Percentiles rank a stretch among this genome's conserved stretches.
Evolutionary conservation across 2,113 vertebrate genomes (phyloP).

Genomic region (Dromiciops gliroides): DNA sequence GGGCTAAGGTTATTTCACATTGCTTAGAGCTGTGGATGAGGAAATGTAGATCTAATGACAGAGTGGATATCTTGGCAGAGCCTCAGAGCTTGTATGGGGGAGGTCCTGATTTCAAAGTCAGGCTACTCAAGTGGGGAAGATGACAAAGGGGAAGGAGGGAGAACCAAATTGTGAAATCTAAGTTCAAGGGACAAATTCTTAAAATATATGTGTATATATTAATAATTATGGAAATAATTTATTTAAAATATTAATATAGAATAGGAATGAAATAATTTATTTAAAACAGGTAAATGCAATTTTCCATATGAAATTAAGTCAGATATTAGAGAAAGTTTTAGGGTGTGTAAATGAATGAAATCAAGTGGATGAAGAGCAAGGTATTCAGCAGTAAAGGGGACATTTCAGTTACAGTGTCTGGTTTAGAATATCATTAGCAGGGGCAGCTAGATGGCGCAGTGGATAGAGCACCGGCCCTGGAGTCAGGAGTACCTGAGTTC

Average conservation of each 20-base stretch:
- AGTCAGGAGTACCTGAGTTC: too few species aligned
- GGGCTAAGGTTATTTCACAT: background rate
- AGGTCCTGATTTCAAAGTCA: slow-evolving; percentile 66
- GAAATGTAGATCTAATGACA: background rate
- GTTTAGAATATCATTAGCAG: background rate
- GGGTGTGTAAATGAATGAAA: background rate
- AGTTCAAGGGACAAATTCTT: slow-evolving; percentile 56
- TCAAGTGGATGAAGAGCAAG: background rate
- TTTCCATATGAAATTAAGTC: background rate
- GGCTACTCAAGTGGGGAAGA: slow-evolving; percentile 64
- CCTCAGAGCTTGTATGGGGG: slow-evolving; percentile 72
- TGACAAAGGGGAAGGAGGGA: slow-evolving; percentile 55
- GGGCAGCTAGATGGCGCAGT: too few species aligned
- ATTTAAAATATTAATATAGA: too few species aligned
- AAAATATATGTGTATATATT: too few species aligned
- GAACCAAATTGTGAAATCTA: slow-evolving; percentile 65
- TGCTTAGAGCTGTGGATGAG: background rate
- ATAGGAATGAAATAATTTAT: slow-evolving; percentile 52
- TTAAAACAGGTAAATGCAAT: background rate
- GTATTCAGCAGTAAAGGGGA: background rate
- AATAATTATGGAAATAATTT: slow-evolving; percentile 53
- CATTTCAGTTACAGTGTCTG: background rate
- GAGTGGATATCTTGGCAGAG: slow-evolving; percentile 51
- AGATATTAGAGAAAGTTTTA: background rate
- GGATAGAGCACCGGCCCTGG: too few species aligned